Evolutionary conservation across 2,113 vertebrate genomes (phyloP), one percentile per base, ranked within the genome.

Genomic region (Chroicocephalus ridibundus): DNA sequence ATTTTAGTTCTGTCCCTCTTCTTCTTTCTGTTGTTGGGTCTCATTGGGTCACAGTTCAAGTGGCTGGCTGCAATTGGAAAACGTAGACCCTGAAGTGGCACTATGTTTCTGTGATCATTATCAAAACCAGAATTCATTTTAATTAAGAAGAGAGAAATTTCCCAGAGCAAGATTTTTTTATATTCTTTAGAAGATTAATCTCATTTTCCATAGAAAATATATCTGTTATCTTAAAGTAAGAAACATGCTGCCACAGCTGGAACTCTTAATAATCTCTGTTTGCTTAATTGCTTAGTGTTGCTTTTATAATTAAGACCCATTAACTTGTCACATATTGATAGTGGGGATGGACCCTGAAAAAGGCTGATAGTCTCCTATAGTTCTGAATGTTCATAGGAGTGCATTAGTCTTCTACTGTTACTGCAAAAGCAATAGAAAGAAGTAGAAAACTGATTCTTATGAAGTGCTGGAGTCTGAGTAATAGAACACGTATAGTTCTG

Each of bases 271-370:
- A 93, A 96, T 96, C 54, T 96, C 88, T 69, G 77, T 95, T 96
- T 97, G 83, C 88, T 96, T 96, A 98, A 97, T 97, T 96, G 93
- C 92, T 96, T 92, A 86, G 88, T 78, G 77, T 94, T 98, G 81
- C 78, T 98, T 97, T 98, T 92, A 91, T 66, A 98, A 98, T 97
- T 97, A 97, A 96, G 88, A 70, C 82, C 79, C 71, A 79, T 97
- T 97, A 97, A 96, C 90, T 97, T 97, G 86, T 96, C 96, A 93
- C 72, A 76, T 91, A 92, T 72, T 94, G 96, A 95, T 97, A 97
- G 97, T 71, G 92, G 54, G 36, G 77, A 86, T 96, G 93, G 29
- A 97, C 94, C 95, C 97, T 88, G 90, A 89, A 94, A 95, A 91
- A 94, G 83, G 36, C 75, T 93, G 86, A 72, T 78, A 95, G 31